Percentiles rank a stretch among this genome's conserved stretches.
phyloP scores from a whole-genome alignment of 2,888 invertebrate genomes.

The Candidula unifasciata region DNA sequence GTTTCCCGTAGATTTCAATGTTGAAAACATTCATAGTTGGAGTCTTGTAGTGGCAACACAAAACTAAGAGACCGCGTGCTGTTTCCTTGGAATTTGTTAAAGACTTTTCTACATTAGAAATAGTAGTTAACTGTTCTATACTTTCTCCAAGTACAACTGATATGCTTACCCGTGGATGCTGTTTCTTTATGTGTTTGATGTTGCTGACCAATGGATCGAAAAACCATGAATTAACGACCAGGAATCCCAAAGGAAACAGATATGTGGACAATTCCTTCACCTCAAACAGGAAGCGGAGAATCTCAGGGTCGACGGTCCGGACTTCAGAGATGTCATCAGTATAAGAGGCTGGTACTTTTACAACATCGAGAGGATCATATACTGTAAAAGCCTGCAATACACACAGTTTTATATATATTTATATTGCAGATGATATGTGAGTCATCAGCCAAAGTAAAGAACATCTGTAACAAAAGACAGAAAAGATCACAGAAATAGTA shows the following conservation, averaged over 20 bases:
- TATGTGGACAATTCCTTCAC: neutral
- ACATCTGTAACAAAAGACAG: no score
- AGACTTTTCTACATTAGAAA: neutral
- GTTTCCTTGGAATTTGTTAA: neutral
- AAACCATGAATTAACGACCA: constrained; percentile 15
- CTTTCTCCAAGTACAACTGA: neutral
- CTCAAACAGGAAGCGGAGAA: neutral
- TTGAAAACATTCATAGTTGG: neutral
- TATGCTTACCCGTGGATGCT: neutral
- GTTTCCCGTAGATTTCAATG: constrained; percentile 11
- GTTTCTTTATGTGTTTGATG: constrained; percentile 16
- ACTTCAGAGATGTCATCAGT: neutral
- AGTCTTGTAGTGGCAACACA: neutral
- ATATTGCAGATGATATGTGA: no score
- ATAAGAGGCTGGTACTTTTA: neutral
- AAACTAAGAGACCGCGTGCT: neutral
- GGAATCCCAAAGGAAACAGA: constrained; percentile 20
- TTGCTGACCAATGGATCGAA: constrained; percentile 13
- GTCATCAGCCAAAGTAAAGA: no score
- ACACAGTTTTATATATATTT: neutral
- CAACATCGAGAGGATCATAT: neutral
- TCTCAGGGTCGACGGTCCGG: neutral
- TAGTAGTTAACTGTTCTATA: neutral
- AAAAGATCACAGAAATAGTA: no score
- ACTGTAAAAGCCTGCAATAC: neutral